Conservation (phyloP, 2,797 vertebrate genomes). For the Thalassophryne amazonica region DNA sequence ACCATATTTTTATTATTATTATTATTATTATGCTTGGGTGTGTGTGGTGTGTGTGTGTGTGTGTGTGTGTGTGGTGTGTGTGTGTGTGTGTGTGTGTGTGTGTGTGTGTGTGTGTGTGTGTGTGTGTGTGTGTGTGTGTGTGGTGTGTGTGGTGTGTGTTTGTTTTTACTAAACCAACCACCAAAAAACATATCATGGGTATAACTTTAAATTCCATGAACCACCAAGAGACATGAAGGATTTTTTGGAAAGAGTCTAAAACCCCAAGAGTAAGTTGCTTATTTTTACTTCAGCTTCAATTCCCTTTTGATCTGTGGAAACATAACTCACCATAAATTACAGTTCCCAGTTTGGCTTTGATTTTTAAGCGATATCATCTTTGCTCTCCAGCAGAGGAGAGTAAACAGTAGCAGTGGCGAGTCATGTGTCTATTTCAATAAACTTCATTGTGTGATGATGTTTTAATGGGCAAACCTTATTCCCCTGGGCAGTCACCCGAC, state of each 20-base stretch:
- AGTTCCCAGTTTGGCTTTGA: constrained; percentile 52
- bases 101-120: too few species aligned
- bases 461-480: constrained; percentile 66
- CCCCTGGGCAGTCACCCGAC: constrained; percentile 62
- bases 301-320: constrained; percentile 46
- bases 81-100: too few species aligned
- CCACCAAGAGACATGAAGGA: constrained; percentile 6
- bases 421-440: constrained; percentile 72
- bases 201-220: constrained; percentile 12
- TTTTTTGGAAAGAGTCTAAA: constrained; percentile 15
- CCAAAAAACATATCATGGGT: too few species aligned
- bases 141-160: too few species aligned
- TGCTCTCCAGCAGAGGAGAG: constrained; percentile 44
- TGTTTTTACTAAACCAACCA: too few species aligned
- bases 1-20: too few species aligned
- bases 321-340: constrained; percentile 35
- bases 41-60: too few species aligned
- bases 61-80: too few species aligned
- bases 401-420: constrained; percentile 64
- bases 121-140: too few species aligned
- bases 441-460: constrained; percentile 65
- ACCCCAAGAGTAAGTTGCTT: constrained; percentile 5
- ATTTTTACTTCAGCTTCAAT: constrained; percentile 6
- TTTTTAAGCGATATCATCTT: constrained; percentile 51
- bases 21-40: too few species aligned